These are phyloP conservation scores for Zaprionus obscuricornis DNA, from an alignment of 2,888 invertebrate genomes.

Conservation along the genomic window DNA sequence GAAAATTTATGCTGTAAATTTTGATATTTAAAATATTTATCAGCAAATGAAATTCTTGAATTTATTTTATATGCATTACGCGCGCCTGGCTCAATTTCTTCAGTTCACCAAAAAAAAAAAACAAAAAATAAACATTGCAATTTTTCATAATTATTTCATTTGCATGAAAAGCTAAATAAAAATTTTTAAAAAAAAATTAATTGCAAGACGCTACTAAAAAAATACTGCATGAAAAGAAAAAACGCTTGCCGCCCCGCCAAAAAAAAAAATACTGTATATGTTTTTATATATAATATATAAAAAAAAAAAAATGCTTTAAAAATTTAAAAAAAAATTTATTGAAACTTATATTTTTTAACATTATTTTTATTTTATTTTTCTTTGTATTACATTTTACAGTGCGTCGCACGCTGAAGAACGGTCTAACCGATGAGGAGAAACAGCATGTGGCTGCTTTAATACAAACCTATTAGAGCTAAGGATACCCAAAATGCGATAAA, in stretches of 20 bases:
- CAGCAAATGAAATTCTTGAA: conserved; percentile 23
- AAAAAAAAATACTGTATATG: no score
- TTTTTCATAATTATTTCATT: not conserved
- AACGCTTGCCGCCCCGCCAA: not conserved
- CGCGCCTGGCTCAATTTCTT: conserved; percentile 19
- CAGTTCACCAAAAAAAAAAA: conserved; percentile 11
- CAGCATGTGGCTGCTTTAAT: conserved; percentile 90
- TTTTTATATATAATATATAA: not conserved
- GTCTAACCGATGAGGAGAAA: conserved; percentile 91
- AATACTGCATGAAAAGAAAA: conserved; percentile 29
- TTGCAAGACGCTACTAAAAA: conserved; percentile 16
- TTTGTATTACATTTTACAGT: conserved; percentile 85
- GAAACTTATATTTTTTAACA: not conserved
- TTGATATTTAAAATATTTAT: conserved; percentile 1
- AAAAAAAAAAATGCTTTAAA: no score
- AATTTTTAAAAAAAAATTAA: conserved; percentile 9
- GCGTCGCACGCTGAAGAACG: conserved; percentile 91
- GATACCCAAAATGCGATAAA: not conserved
- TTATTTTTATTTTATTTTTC: not conserved
- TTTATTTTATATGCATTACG: conserved; percentile 20
- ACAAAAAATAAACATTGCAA: no score
- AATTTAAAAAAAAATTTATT: not conserved
- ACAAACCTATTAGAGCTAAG: conserved; percentile 86
- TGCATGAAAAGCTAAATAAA: conserved; percentile 35
- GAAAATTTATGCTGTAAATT: conserved; percentile 18